phyloP scores from a whole-genome alignment of 2,797 vertebrate genomes.

The Prionace glauca region DNA sequence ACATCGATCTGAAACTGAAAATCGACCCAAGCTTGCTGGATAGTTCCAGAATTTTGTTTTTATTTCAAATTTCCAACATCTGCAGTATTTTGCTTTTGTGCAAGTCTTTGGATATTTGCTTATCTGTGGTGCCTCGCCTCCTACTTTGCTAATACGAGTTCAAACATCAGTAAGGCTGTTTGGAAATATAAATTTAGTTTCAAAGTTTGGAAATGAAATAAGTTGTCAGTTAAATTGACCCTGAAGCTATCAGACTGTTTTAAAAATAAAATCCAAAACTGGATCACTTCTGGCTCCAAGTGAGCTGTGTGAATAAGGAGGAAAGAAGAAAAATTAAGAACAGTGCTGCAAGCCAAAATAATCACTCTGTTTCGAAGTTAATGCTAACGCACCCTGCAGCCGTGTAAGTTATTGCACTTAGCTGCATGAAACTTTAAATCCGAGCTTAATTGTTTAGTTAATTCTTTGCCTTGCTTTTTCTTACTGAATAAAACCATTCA shows the following conservation, averaged over 20 bases:
- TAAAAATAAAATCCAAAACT: neutral
- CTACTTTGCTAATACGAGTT: neutral
- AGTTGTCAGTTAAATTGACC: neutral
- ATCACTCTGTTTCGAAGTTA: neutral
- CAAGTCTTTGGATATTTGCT: neutral
- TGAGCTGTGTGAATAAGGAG: neutral
- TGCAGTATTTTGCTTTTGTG: neutral
- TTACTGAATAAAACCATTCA: neutral
- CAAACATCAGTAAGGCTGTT: neutral
- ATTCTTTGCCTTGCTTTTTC: neutral
- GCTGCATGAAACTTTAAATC: neutral
- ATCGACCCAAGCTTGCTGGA: no score
- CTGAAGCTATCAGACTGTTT: neutral
- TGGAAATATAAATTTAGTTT: neutral
- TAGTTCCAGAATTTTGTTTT: no score
- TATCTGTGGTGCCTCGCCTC: neutral
- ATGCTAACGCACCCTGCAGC: neutral
- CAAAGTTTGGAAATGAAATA: neutral
- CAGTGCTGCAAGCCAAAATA: neutral
- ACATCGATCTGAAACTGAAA: no score
- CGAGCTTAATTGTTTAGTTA: neutral
- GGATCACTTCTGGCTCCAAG: neutral
- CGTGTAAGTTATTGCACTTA: neutral
- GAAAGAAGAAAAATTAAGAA: neutral
- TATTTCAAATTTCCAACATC: no score